Evolutionary conservation across 2,113 vertebrate species (phyloP).

Genomic region (Hyperoodon ampullatus): DNA sequence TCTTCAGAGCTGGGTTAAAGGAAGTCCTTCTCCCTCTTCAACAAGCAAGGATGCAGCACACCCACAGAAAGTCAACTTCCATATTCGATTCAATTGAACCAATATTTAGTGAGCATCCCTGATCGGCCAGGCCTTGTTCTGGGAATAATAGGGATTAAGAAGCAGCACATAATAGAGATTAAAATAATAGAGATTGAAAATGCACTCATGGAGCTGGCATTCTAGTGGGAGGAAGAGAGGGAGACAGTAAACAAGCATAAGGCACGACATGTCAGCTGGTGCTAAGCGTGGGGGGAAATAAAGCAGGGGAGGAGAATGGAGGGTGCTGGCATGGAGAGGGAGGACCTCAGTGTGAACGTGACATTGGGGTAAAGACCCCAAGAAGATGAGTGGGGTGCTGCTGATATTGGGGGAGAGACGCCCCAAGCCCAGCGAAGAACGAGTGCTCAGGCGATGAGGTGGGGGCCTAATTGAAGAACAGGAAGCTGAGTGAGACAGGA

Average conservation of each 20-base stretch:
- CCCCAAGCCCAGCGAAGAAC: not conserved
- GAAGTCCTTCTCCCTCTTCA: not conserved
- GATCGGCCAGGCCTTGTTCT: not conserved
- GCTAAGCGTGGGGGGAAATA: not conserved
- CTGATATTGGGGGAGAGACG: not conserved
- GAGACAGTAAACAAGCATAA: not conserved
- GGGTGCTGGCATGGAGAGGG: not conserved
- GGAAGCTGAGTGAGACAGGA: not conserved
- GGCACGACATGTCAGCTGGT: not conserved
- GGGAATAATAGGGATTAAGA: not conserved
- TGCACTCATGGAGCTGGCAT: not conserved
- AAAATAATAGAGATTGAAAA: not conserved
- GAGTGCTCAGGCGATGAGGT: not conserved
- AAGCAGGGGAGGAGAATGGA: not conserved
- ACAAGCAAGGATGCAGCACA: not conserved
- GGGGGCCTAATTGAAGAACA: not conserved
- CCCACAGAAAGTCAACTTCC: not conserved
- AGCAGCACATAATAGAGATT: not conserved
- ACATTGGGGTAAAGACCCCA: not conserved
- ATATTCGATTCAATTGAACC: not conserved
- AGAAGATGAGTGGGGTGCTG: not conserved
- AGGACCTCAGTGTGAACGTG: rapidly evolving
- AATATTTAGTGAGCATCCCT: not conserved
- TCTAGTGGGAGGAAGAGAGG: not conserved
- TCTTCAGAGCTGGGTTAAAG: not conserved